Evolutionary conservation across 2,888 invertebrate species (phyloP).

Genomic region (Ceriagrion tenellum): DNA sequence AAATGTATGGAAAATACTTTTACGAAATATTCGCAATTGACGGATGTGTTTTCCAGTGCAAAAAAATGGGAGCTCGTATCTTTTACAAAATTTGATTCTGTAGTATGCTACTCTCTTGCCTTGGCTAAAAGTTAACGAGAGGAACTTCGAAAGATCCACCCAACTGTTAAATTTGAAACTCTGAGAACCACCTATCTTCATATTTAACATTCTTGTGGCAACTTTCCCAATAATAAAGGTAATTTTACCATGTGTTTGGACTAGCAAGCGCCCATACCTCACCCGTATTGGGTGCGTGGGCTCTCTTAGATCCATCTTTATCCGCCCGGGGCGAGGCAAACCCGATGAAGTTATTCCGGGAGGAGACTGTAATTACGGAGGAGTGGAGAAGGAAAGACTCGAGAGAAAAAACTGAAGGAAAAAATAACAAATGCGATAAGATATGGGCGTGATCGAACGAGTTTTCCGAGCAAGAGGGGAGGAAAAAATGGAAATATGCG

Average conservation of each 20-base stretch:
- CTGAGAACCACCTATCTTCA: neutral
- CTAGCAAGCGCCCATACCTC: neutral
- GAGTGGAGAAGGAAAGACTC: neutral
- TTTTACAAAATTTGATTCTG: neutral
- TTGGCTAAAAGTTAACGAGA: neutral
- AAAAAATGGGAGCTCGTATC: too few species aligned
- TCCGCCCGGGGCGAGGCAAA: neutral
- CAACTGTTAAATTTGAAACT: neutral
- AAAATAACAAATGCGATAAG: neutral
- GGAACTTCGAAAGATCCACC: neutral
- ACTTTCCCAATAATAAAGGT: neutral
- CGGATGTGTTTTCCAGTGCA: too few species aligned
- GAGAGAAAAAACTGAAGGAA: neutral
- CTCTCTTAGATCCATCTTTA: neutral
- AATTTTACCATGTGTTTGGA: neutral
- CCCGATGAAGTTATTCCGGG: neutral
- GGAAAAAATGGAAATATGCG: neutral
- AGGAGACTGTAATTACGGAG: neutral
- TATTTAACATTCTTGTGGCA: neutral
- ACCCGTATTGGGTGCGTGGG: neutral
- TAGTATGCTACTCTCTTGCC: neutral
- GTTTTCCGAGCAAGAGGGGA: neutral
- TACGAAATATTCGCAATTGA: too few species aligned
- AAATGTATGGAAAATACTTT: too few species aligned
- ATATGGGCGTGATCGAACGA: neutral